Evolutionary conservation across 1,140 invertebrate species (phyloP), one percentile per base, ranked within the genome.

Genomic region (Tetragnatha versicolor): DNA sequence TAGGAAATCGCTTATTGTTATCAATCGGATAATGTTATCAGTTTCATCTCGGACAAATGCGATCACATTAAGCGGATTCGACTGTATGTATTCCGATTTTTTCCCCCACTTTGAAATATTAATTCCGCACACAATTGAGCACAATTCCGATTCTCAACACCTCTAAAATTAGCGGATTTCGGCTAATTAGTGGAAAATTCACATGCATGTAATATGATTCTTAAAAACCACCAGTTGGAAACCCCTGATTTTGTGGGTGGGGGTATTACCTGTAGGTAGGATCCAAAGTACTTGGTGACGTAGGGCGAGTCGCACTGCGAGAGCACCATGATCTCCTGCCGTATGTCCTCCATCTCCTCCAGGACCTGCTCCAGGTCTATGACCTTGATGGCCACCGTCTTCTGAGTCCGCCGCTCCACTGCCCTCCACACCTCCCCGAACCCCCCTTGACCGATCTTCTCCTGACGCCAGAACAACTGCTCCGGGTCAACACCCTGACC

Each of bases 331-430:
- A 99, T 99, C 88, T 99, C 98, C 88, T 99, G 97, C 87, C 99
- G 97, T 83, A 99, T 99, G 85, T 99, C 98, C 87, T 99, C 98
- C 85, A 99, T 99, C 88, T 99, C 98, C 94, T 99, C 98, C 90
- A 99, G 97, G 42, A 97, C 98, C 87, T 99, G 97, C 87, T 99
- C 98, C 80, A 99, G 89, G 87, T 99, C 98, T 79, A 98, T 98
- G 80, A 99, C 99, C 88, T 99, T 99, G 83, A 99, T 99, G 83
- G 98, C 98, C 76, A 99, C 97, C 17, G 98, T 93, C 86, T 96
- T 94, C 85, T 98, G 96, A 33, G 94, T 95, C 81, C 95, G 89
- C 84, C 98, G 98, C 87, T 99, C 97, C 82, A 99, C 95, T 42
- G 98, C 98, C 88, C 99, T 99, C 88, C 97, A 99, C 58, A 99